Evolutionary conservation across 2,888 invertebrate genomes (phyloP).

Genomic region (Cephus spinipes): DNA sequence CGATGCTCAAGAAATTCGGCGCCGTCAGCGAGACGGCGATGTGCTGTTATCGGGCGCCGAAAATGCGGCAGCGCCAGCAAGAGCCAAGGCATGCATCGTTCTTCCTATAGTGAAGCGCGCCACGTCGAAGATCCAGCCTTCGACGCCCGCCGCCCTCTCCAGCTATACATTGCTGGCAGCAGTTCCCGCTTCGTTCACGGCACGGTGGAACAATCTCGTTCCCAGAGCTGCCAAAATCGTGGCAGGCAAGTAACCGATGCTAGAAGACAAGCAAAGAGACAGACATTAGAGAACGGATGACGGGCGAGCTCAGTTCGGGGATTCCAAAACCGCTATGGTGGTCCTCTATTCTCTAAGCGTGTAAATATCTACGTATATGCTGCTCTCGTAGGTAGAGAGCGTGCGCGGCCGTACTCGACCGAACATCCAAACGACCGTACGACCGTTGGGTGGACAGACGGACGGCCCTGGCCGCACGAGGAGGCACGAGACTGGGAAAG

Average conservation of each 20-base stretch:
- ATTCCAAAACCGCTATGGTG: slow-evolving; percentile 17
- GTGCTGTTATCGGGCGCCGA: background rate
- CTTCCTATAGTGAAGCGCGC: background rate
- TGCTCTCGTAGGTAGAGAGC: background rate
- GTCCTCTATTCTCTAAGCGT: slow-evolving; percentile 22
- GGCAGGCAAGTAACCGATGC: background rate
- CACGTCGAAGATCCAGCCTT: background rate
- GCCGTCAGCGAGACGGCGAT: background rate
- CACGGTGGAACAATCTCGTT: background rate
- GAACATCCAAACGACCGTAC: background rate
- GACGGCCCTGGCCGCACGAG: slow-evolving; percentile 29
- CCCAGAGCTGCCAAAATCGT: background rate
- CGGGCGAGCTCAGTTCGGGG: slow-evolving; percentile 1
- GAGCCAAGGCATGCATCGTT: background rate
- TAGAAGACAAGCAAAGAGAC: background rate
- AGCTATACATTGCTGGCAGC: background rate
- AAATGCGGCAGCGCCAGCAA: background rate
- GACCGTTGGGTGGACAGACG: background rate
- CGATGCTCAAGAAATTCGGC: background rate
- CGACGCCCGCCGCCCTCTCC: background rate
- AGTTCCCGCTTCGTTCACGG: background rate
- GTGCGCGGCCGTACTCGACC: background rate
- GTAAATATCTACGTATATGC: slow-evolving; percentile 34
- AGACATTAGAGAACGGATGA: background rate
- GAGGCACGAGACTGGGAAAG: slow-evolving; percentile 47